These are phyloP conservation scores for Xestia xanthographa DNA, from an alignment of 2,888 invertebrate genomes.

Conservation along the genomic window DNA sequence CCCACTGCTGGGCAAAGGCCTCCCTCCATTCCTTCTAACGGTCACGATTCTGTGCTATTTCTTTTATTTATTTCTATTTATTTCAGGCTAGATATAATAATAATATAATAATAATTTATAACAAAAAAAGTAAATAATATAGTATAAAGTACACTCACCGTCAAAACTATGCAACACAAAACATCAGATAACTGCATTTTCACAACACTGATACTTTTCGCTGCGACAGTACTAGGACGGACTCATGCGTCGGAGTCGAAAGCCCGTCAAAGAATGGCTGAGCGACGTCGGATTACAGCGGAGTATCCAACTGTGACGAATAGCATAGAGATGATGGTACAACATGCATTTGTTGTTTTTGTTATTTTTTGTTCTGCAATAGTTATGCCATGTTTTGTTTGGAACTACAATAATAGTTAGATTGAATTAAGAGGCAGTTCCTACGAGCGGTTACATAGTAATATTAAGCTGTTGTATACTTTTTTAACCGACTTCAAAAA, in stretches of 20 bases:
- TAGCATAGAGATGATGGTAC: conserved; percentile 74
- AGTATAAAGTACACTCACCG: conserved; percentile 74
- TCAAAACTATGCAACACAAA: conserved; percentile 78
- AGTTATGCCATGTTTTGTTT: not conserved
- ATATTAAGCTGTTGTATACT: too few relatives aligned
- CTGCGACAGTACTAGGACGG: conserved; percentile 25
- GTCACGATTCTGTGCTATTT: too few relatives aligned
- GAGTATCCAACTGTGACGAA: conserved; percentile 76
- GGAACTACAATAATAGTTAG: not conserved
- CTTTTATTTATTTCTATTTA: too few relatives aligned
- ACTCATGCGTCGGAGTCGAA: conserved; percentile 77
- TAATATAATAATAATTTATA: too few relatives aligned
- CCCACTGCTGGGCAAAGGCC: too few relatives aligned
- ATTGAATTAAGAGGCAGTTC: not conserved
- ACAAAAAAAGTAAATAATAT: not conserved
- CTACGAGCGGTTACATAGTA: not conserved
- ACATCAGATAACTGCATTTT: conserved; percentile 79
- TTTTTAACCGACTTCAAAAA: too few relatives aligned
- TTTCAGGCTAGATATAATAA: too few relatives aligned
- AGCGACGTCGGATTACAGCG: conserved; percentile 71
- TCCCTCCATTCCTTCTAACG: too few relatives aligned
- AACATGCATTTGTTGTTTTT: conserved; percentile 40
- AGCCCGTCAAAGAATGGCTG: conserved; percentile 74
- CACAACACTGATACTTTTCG: conserved; percentile 66
- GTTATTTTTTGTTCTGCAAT: not conserved